phyloP scores from a whole-genome alignment of 2,888 invertebrate species.

The Thymelicus acteon region DNA sequence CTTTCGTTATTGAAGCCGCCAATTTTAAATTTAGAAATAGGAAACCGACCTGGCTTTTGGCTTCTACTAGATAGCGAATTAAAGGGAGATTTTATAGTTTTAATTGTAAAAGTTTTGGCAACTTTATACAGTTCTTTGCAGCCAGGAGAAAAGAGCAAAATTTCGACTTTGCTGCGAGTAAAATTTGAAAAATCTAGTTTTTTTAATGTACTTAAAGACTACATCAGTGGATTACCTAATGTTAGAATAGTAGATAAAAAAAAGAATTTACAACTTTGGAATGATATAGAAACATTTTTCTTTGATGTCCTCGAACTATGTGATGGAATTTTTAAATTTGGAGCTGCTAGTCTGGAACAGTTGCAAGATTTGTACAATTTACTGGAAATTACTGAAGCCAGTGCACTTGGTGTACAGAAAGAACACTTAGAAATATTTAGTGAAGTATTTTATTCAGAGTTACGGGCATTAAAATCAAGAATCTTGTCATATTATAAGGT shows the following conservation, averaged over 20 bases:
- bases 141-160: constrained; percentile 63
- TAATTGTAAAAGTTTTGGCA: constrained; percentile 73
- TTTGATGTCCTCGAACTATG: constrained; percentile 59
- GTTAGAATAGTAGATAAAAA: constrained; percentile 69
- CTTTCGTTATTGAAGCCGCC: constrained; percentile 69
- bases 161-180: constrained; percentile 58
- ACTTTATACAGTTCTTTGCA: constrained; percentile 67
- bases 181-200: constrained; percentile 67
- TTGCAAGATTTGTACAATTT: constrained; percentile 58
- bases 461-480: constrained; percentile 54
- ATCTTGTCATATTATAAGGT: constrained; percentile 56
- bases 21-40: constrained; percentile 69
- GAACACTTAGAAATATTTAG: constrained; percentile 74
- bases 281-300: constrained; percentile 71
- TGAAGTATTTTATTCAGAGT: constrained; percentile 69
- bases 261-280: constrained; percentile 72
- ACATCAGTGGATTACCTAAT: constrained; percentile 60
- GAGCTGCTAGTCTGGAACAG: constrained; percentile 53
- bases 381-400: constrained; percentile 60
- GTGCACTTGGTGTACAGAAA: constrained; percentile 64
- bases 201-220: constrained; percentile 61
- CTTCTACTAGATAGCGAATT: constrained; percentile 69
- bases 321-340: constrained; percentile 63
- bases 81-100: constrained; percentile 76
- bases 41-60: constrained; percentile 75